These are phyloP conservation scores for Ceriagrion tenellum DNA, from an alignment of 2,888 invertebrate species.

Conservation along the genomic window DNA sequence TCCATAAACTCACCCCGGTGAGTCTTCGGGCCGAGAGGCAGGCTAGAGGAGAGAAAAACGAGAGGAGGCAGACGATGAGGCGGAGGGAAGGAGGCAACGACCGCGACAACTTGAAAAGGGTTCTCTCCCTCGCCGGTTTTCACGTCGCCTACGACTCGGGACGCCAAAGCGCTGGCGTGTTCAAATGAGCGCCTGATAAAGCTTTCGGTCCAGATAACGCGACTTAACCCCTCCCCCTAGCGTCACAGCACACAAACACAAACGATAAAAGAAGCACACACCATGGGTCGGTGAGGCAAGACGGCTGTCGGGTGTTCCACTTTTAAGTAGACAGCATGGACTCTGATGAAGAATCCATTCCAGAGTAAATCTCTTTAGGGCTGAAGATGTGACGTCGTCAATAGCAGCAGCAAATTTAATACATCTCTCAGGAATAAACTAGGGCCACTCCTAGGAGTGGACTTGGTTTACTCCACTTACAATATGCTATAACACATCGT, in stretches of 20 bases:
- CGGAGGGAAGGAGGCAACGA: conserved; percentile 43
- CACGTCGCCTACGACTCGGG: conserved; percentile 36
- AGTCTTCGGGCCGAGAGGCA: not conserved
- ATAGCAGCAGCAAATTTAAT: too few species aligned
- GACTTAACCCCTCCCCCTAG: not conserved
- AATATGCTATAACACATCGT: too few species aligned
- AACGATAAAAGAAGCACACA: too few species aligned
- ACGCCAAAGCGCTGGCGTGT: not conserved
- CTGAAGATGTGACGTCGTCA: too few species aligned
- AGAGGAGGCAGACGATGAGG: not conserved
- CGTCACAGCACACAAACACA: not conserved
- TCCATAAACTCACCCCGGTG: not conserved
- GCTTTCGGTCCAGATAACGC: conserved; percentile 35
- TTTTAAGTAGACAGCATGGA: too few species aligned
- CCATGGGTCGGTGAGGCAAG: too few species aligned
- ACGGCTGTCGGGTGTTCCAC: too few species aligned
- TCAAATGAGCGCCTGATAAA: conserved; percentile 41
- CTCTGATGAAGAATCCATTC: too few species aligned
- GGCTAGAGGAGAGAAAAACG: not conserved
- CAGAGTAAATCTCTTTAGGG: too few species aligned
- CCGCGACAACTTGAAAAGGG: conserved; percentile 53
- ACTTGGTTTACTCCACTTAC: too few species aligned
- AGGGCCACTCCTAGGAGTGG: too few species aligned
- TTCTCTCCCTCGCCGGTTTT: conserved; percentile 48
- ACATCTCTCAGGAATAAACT: too few species aligned